phyloP scores from a whole-genome alignment of 2,888 invertebrate genomes.

The Chirona hameri region DNA sequence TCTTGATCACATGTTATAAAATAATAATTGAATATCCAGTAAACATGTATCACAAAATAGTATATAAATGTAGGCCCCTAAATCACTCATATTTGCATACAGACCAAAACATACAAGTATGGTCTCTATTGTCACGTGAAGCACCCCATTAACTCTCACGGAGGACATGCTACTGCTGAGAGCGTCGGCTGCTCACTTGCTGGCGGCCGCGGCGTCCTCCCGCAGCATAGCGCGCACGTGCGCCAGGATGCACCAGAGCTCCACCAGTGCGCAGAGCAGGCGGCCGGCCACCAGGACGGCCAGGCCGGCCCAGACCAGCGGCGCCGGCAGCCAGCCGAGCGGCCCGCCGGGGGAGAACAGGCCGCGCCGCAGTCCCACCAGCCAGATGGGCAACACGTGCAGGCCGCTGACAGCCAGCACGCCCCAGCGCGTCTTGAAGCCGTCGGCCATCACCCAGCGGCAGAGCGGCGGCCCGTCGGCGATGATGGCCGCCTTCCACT shows the following conservation, averaged over 20 bases:
- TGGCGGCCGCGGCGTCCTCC: not conserved
- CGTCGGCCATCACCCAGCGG: slow-evolving; percentile 30
- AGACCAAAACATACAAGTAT: too few species aligned
- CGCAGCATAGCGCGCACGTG: slow-evolving; percentile 36
- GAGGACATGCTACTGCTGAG: too few species aligned
- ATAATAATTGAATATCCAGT: too few species aligned
- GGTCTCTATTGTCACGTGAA: too few species aligned
- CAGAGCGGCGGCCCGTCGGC: not conserved
- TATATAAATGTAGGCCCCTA: too few species aligned
- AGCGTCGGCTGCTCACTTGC: not conserved
- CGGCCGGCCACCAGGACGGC: slow-evolving; percentile 39
- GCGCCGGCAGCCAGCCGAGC: slow-evolving; percentile 38
- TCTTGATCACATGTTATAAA: too few species aligned
- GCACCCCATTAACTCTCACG: too few species aligned
- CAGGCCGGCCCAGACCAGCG: slow-evolving; percentile 35
- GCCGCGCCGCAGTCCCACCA: slow-evolving; percentile 39
- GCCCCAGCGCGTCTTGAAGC: slow-evolving; percentile 41
- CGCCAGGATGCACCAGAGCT: slow-evolving; percentile 41
- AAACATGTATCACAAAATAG: too few species aligned
- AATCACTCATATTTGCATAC: too few species aligned
- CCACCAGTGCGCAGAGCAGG: slow-evolving; percentile 39
- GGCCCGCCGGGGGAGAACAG: slow-evolving; percentile 35
- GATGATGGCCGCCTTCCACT: slow-evolving; percentile 36
- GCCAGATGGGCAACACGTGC: slow-evolving; percentile 42
- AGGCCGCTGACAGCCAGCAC: slow-evolving; percentile 41